Percentiles rank a stretch among this genome's conserved stretches.
Conservation (phyloP, 2,888 invertebrate species). For the Scrobipalpa costella region DNA sequence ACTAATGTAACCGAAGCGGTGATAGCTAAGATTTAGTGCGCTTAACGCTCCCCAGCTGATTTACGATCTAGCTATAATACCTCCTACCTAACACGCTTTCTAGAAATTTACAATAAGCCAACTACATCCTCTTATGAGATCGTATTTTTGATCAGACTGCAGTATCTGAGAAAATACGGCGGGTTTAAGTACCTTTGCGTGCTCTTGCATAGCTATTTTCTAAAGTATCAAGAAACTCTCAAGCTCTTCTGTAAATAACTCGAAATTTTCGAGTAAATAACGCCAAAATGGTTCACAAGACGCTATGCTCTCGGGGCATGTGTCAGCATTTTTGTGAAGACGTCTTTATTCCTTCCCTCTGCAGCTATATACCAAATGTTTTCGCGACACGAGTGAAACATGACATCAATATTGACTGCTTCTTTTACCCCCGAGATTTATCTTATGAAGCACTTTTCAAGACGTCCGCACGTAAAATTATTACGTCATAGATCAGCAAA, state of each 20-base stretch:
- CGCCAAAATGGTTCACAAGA: neutral
- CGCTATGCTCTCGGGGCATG: neutral
- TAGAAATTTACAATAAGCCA: slow-evolving; percentile 11
- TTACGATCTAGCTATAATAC: slow-evolving; percentile 6
- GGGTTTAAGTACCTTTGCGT: neutral
- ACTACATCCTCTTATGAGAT: slow-evolving; percentile 6
- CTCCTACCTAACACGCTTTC: slow-evolving; percentile 3
- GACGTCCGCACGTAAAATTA: neutral
- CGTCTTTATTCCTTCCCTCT: slow-evolving; percentile 13
- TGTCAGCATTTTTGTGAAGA: slow-evolving; percentile 19
- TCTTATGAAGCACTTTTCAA: slow-evolving; percentile 13
- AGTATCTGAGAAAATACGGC: neutral
- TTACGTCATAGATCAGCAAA: slow-evolving; percentile 2
- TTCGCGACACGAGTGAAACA: slow-evolving; percentile 24
- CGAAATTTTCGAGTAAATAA: neutral
- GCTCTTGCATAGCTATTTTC: slow-evolving; percentile 1
- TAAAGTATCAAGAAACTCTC: slow-evolving; percentile 5
- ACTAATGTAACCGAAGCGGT: slow-evolving; percentile 5
- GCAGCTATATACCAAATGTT: slow-evolving; percentile 9
- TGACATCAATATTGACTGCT: slow-evolving; percentile 25
- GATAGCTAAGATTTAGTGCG: slow-evolving; percentile 10
- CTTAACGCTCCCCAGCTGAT: slow-evolving; percentile 7
- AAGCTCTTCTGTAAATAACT: neutral
- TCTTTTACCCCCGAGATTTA: slow-evolving; percentile 13
- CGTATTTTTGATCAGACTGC: neutral